A percentile compares a stretch with the other conserved stretches of the same genome.
Conservation (phyloP, 2,797 vertebrate species). For the Falco naumanni region DNA sequence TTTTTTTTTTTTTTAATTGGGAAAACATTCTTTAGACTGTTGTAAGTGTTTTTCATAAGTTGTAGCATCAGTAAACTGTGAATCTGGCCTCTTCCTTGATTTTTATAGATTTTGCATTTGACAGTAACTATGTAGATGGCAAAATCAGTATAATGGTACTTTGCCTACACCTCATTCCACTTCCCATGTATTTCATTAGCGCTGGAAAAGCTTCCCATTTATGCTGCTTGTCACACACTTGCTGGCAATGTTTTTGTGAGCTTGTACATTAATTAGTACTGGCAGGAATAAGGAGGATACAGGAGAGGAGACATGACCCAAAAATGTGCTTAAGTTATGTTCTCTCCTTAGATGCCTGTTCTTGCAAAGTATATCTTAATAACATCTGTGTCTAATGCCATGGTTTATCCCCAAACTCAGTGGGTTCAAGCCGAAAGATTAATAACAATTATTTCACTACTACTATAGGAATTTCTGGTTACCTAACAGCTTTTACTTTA, state of each 20-base stretch:
- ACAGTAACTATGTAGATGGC: neutral
- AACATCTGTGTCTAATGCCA: neutral
- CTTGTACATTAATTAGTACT: slow-evolving; percentile 47
- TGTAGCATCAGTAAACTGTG: neutral
- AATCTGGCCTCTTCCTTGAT: neutral
- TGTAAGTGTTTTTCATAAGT: neutral
- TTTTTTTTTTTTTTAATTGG: neutral
- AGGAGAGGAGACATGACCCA: slow-evolving; percentile 36
- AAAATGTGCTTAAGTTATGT: neutral
- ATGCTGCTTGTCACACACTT: slow-evolving; percentile 30
- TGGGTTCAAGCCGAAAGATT: neutral
- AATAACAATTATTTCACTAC: neutral
- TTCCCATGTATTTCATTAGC: neutral
- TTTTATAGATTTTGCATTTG: neutral
- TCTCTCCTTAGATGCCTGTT: slow-evolving; percentile 11
- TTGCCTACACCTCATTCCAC: neutral
- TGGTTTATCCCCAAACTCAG: neutral
- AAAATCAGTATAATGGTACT: neutral
- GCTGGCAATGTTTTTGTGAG: slow-evolving; percentile 17
- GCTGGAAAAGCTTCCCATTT: neutral
- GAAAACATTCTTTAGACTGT: neutral
- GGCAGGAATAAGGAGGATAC: slow-evolving; percentile 23
- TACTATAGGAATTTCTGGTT: neutral
- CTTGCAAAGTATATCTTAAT: neutral
- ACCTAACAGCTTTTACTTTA: neutral